Base-by-base conservation (phyloP, 2,797 vertebrate species). In the Sardinella longiceps region DNA sequence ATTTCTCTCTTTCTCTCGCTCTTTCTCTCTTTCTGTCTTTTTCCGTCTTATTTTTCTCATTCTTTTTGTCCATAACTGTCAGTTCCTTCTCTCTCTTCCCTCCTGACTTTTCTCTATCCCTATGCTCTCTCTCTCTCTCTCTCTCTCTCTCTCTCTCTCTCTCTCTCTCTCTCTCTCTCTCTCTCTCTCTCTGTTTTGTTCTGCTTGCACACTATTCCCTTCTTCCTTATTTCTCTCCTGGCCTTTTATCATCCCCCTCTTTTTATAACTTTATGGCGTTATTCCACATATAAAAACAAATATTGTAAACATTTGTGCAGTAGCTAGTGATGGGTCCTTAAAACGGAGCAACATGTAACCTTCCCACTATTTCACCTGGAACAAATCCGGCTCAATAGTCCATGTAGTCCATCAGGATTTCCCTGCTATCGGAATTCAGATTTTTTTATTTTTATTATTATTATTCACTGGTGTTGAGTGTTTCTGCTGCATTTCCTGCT, bases 401-500 rank as follows among this genome's bases (percentile, higher is more conserved):
- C 63, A 4, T 15, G 2, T 63, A n/a, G n/a, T n/a, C n/a, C 10
- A 25, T 28, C 60, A 66, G 60, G 28, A 14, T 37, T 20, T 74
- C 14, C 5, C 30, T 33, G 33, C 1, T 6, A 15, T 63, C 60
- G 18, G 5, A 74, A 74, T 37, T 74, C 14, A 1, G 30, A 39
- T 39, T 37, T 74, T 30, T 70, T n/a, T n/a, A n/a, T n/a, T n/a
- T n/a, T n/a, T n/a, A n/a, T n/a, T n/a, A n/a, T n/a, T n/a, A n/a
- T n/a, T 9, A 37, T 74, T 33, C 33, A 18, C 33, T 37, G 66
- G 30, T 74, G 12, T 74, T 18, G 15, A 37, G 25, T 30, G 5
- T 63, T 63, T 63, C 28, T 30, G 25, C 28, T 63, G 60, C 60
- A 74, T 74, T 74, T 74, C 66, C 66, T 74, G 30, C 30, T 15